Conservation (phyloP, 2,797 vertebrate species). For the Gobio occitaniae region DNA sequence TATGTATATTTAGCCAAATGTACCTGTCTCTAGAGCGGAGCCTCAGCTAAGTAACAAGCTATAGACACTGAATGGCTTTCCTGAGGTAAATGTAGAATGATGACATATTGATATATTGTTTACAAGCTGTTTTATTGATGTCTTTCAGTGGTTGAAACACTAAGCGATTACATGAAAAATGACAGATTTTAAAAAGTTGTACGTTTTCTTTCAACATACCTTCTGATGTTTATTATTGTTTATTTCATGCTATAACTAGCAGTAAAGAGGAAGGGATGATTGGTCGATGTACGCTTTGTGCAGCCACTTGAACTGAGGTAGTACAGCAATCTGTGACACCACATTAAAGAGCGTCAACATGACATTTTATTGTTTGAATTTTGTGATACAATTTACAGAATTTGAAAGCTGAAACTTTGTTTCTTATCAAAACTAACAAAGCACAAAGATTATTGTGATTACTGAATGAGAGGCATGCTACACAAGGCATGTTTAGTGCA, state of each 20-base stretch:
- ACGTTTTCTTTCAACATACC: too few relatives aligned
- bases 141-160: too few relatives aligned
- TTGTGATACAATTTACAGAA: background rate
- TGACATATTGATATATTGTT: background rate
- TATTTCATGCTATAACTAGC: background rate
- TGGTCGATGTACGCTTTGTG: background rate
- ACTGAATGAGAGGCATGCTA: background rate
- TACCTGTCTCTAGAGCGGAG: too few relatives aligned
- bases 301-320: too few relatives aligned
- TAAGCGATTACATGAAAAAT: too few relatives aligned
- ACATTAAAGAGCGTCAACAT: too few relatives aligned
- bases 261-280: background rate
- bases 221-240: background rate
- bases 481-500: background rate
- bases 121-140: background rate
- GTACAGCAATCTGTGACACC: too few relatives aligned
- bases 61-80: background rate
- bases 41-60: too few relatives aligned
- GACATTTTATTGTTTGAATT: background rate
- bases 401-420: background rate
- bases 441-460: background rate
- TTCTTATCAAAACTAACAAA: background rate
- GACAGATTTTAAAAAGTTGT: too few relatives aligned
- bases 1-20: too few relatives aligned
- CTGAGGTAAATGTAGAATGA: background rate